phyloP scores from a whole-genome alignment of 2,797 vertebrate genomes.

The Danio aesculapii region DNA sequence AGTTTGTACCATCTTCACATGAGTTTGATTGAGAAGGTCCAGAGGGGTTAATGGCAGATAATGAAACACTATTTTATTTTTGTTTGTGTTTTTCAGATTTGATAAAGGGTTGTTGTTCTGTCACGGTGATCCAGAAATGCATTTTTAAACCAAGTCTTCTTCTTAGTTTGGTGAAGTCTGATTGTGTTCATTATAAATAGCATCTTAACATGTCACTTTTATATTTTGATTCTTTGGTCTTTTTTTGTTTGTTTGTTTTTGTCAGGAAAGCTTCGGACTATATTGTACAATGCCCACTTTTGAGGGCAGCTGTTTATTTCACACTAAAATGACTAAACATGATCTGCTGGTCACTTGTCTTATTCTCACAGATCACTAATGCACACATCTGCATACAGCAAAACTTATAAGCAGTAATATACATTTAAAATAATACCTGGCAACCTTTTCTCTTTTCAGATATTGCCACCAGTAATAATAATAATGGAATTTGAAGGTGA shows the following conservation, averaged over 20 bases:
- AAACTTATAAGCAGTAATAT: too few relatives aligned
- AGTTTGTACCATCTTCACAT: conserved; percentile 24
- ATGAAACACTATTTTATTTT: conserved; percentile 91
- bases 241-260: too few relatives aligned
- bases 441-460: too few relatives aligned
- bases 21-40: conserved; percentile 31
- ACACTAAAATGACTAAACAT: conserved; percentile 69
- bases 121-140: conserved; percentile 43
- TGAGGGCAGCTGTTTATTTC: conserved; percentile 65
- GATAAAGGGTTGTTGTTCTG: conserved; percentile 47
- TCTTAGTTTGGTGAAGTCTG: conserved; percentile 56
- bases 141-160: conserved; percentile 30
- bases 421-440: too few relatives aligned
- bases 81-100: conserved; percentile 67
- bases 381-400: background rate
- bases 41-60: conserved; percentile 52
- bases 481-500: too few relatives aligned
- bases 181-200: conserved; percentile 72
- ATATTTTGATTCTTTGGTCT: conserved; percentile 64
- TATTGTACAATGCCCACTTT: conserved; percentile 64
- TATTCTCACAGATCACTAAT: conserved; percentile 40
- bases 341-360: conserved; percentile 52
- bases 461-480: too few relatives aligned
- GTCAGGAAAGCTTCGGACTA: conserved; percentile 51
- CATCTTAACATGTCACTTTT: conserved; percentile 77